These are phyloP conservation scores for Oreochromis mossambicus DNA, from an alignment of 2,797 vertebrate genomes.

Conservation along the genomic window DNA sequence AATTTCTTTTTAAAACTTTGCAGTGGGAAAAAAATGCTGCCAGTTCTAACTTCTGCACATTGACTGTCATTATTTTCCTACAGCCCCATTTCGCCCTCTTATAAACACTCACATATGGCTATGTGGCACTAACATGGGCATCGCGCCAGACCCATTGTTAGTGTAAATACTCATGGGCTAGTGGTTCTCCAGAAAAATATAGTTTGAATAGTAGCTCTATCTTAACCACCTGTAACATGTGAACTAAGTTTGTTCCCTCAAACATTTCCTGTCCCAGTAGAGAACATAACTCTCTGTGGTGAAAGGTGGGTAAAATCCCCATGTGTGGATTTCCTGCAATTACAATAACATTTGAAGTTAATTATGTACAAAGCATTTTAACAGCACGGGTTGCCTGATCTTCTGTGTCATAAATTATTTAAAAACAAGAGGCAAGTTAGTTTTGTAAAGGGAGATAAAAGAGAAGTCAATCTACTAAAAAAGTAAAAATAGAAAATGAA, in stretches of 20 bases:
- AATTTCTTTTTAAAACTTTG: conserved; percentile 29
- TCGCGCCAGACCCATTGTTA: conserved; percentile 62
- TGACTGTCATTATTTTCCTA: conserved; percentile 11
- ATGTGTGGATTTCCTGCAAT: conserved; percentile 55
- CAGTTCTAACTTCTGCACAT: neutral
- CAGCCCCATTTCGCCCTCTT: conserved; percentile 6
- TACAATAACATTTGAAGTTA: conserved; percentile 50
- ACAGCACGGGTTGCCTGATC: conserved; percentile 20
- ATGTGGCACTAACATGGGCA: conserved; percentile 53
- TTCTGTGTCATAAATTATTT: neutral
- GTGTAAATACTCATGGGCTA: conserved; percentile 57
- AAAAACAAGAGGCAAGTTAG: neutral
- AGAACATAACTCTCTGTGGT: conserved; percentile 38
- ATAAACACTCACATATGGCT: conserved; percentile 26
- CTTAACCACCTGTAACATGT: conserved; percentile 67
- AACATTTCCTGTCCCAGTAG: conserved; percentile 60
- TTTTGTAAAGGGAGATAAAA: neutral
- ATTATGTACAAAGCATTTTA: conserved; percentile 50
- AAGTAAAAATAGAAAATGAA: neutral
- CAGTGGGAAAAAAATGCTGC: neutral
- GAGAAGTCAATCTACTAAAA: neutral
- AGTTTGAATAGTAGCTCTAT: conserved; percentile 57
- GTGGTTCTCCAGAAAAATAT: conserved; percentile 41
- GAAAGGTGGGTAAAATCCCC: conserved; percentile 49
- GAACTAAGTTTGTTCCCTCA: conserved; percentile 65